Evolutionary conservation across 2,797 vertebrate genomes (phyloP).

Genomic region (Myotis findleyi): DNA sequence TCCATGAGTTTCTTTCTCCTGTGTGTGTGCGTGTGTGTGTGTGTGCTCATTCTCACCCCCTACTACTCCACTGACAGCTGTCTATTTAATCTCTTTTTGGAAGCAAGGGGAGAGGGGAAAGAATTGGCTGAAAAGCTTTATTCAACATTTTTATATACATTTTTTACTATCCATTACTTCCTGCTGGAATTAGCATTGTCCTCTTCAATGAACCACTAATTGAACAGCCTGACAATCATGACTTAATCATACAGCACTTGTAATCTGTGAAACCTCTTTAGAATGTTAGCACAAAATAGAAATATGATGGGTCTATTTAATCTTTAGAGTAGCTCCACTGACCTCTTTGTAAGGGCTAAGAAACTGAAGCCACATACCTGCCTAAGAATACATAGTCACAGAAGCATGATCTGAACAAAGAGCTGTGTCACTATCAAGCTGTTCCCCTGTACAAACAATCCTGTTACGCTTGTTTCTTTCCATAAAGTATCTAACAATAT

Average conservation of each 20-base stretch:
- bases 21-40: not conserved
- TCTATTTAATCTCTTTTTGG: not conserved
- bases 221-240: conserved; percentile 58
- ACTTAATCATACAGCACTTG: conserved; percentile 45
- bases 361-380: not conserved
- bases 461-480: not conserved
- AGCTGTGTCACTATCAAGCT: not conserved
- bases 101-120: too few relatives aligned
- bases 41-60: not conserved
- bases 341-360: not conserved
- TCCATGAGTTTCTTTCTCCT: not conserved
- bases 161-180: conserved; percentile 43
- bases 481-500: not conserved
- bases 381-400: not conserved
- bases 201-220: conserved; percentile 60
- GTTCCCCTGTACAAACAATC: not conserved
- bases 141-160: not conserved
- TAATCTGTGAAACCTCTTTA: conserved; percentile 56
- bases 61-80: not conserved
- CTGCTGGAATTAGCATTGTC: conserved; percentile 61
- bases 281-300: conserved; percentile 46
- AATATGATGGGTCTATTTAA: conserved; percentile 3
- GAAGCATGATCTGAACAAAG: not conserved
- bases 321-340: not conserved
- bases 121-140: conserved; percentile 46